phyloP scores from a whole-genome alignment of 1,140 invertebrate species.

The Pogonognathellus flavescens region DNA sequence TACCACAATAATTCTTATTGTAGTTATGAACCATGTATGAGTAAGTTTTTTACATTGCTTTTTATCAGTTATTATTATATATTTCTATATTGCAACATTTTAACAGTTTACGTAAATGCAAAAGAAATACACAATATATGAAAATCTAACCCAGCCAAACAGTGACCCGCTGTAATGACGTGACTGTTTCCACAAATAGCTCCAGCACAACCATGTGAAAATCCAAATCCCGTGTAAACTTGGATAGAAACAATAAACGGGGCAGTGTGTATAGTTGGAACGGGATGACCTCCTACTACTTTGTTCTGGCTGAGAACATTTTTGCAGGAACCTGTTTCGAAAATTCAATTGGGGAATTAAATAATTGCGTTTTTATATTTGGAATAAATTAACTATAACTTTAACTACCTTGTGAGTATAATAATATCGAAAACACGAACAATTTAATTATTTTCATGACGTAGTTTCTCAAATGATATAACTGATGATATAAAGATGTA shows the following conservation, averaged over 20 bases:
- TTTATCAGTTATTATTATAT: too few species aligned
- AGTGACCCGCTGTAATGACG: conserved; percentile 1
- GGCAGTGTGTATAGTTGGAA: neutral
- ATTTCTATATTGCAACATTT: too few species aligned
- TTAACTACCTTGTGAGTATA: neutral
- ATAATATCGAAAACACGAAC: neutral
- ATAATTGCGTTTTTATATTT: neutral
- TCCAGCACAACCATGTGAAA: neutral
- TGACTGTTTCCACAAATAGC: neutral
- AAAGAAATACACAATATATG: neutral
- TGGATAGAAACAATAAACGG: conserved; percentile 14
- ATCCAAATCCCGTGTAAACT: neutral
- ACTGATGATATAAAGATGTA: too few species aligned
- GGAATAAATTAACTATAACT: too few species aligned
- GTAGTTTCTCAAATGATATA: too few species aligned
- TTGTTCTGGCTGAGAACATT: neutral
- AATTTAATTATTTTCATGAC: too few species aligned
- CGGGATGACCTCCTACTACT: neutral
- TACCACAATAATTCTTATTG: too few species aligned
- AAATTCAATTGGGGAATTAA: neutral
- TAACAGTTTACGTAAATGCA: neutral
- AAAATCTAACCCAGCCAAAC: neutral
- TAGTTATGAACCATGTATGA: too few species aligned
- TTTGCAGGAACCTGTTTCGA: neutral
- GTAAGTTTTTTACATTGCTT: too few species aligned